phyloP scores from a whole-genome alignment of 2,888 invertebrate species.

The Margaritifera margaritifera region DNA sequence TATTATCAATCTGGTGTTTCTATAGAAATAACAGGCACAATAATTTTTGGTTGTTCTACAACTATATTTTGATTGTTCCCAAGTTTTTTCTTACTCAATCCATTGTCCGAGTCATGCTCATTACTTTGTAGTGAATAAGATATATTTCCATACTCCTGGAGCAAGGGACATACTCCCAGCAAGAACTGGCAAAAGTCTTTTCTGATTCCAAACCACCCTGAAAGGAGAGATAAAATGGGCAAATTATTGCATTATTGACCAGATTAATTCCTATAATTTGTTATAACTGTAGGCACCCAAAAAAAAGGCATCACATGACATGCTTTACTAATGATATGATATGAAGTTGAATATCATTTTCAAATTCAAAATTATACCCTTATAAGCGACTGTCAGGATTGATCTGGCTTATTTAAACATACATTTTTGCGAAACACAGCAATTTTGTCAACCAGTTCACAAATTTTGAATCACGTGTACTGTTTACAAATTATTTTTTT shows the following conservation, averaged over 20 bases:
- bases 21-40: constrained; percentile 65
- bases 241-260: not conserved
- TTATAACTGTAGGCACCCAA: no score
- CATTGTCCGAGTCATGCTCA: constrained; percentile 28
- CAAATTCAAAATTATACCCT: no score
- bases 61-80: constrained; percentile 15
- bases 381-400: no score
- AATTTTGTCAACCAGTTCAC: no score
- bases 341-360: no score
- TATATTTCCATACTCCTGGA: constrained; percentile 99
- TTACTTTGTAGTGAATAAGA: constrained; percentile 79
- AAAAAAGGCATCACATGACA: no score
- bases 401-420: no score
- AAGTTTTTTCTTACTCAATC: constrained; percentile 72
- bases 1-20: constrained; percentile 61
- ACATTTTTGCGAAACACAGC: no score
- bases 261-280: no score
- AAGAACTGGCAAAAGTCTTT: constrained; percentile 98
- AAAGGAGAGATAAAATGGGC: constrained; percentile 57
- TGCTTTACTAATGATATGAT: no score
- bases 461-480: no score
- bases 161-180: constrained; percentile 92
- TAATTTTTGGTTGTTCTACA: constrained; percentile 74
- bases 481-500: no score
- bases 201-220: constrained; percentile 99